phyloP scores from a whole-genome alignment of 2,113 vertebrate genomes.

The Podarcis cretensis region DNA sequence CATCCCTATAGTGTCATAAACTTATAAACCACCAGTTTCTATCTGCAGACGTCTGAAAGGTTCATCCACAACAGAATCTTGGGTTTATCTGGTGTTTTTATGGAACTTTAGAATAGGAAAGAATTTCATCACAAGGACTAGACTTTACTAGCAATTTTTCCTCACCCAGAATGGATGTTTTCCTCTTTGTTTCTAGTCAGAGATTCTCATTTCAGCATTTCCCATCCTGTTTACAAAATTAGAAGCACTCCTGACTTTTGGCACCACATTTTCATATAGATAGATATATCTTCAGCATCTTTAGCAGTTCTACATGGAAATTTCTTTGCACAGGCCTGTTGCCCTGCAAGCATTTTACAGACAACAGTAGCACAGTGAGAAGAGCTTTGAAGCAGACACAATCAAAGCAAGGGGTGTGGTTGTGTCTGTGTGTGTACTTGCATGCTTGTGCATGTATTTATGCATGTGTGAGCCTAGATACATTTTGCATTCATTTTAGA shows the following conservation, averaged over 20 bases:
- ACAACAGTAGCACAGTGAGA: background rate
- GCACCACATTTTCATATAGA: background rate
- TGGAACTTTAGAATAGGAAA: background rate
- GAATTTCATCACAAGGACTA: background rate
- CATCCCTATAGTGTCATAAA: background rate
- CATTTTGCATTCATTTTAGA: background rate
- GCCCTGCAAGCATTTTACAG: background rate
- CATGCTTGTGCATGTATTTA: background rate
- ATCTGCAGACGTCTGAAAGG: background rate
- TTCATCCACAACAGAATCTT: background rate
- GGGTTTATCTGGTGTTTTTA: background rate
- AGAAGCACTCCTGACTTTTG: background rate
- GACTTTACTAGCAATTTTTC: background rate
- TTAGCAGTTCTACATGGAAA: background rate
- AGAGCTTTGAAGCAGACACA: background rate
- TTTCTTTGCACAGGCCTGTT: background rate
- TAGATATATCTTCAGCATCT: background rate
- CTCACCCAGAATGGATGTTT: background rate
- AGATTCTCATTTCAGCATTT: slow-evolving; percentile 5
- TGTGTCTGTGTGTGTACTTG: background rate
- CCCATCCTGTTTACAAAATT: background rate
- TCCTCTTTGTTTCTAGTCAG: background rate
- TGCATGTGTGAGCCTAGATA: background rate
- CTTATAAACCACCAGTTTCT: background rate
- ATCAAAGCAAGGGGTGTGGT: accelerated